Conservation (phyloP, 2,888 invertebrate genomes). For the Cosmopolites sordidus region DNA sequence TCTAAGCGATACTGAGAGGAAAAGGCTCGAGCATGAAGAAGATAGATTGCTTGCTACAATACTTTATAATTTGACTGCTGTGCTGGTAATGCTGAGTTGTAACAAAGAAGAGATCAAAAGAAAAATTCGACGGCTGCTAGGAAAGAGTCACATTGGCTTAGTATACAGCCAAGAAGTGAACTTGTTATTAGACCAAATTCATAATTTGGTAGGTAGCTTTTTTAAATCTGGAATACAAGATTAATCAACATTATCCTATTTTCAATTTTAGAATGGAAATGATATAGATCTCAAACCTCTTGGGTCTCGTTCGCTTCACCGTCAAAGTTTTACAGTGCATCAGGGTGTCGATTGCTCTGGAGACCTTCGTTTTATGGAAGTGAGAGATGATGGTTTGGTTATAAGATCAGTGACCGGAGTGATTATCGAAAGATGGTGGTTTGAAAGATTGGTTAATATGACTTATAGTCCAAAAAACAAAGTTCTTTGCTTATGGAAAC, state of each 20-base stretch:
- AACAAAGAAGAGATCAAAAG: conserved; percentile 78
- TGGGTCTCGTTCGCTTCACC: conserved; percentile 90
- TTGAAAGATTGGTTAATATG: conserved; percentile 97
- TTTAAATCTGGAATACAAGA: too few species aligned
- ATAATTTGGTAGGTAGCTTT: conserved; percentile 71
- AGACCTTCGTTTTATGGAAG: conserved; percentile 80
- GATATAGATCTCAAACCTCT: conserved; percentile 95
- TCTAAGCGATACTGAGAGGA: conserved; percentile 86
- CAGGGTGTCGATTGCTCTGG: conserved; percentile 91
- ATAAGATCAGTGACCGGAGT: conserved; percentile 78
- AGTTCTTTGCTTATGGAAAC: conserved; percentile 94
- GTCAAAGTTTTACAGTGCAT: conserved; percentile 97
- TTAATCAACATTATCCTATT: background rate
- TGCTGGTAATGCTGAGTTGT: conserved; percentile 89
- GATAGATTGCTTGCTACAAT: conserved; percentile 92
- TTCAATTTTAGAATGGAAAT: conserved; percentile 78
- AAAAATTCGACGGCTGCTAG: conserved; percentile 85
- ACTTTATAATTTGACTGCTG: conserved; percentile 93
- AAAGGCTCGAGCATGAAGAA: conserved; percentile 96
- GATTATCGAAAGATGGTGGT: conserved; percentile 97
- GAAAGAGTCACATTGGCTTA: conserved; percentile 97
- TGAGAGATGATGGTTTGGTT: conserved; percentile 92
- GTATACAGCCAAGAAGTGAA: conserved; percentile 98
- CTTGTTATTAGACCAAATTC: conserved; percentile 89
- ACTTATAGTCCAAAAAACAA: conserved; percentile 98